phyloP scores from a whole-genome alignment of 2,113 vertebrate species.

The Perccottus glenii region DNA sequence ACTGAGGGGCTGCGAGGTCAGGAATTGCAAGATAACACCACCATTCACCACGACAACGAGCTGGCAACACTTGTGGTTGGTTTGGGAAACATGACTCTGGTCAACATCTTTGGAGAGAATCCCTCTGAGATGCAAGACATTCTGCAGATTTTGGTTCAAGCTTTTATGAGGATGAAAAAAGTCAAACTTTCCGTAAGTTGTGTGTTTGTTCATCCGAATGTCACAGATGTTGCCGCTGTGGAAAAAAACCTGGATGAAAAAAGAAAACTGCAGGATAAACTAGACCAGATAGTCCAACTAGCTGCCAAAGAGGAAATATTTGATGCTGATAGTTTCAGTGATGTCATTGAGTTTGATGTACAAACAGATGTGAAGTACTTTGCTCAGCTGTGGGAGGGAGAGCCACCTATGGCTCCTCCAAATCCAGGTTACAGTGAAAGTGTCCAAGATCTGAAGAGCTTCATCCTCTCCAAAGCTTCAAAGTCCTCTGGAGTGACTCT shows the following conservation, averaged over 20 bases:
- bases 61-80: conserved; percentile 57
- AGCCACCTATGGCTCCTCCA: conserved; percentile 62
- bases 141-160: conserved; percentile 60
- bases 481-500: conserved; percentile 5
- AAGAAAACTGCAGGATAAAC: conserved; percentile 47
- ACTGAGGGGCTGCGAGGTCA: conserved; percentile 54
- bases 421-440: conserved; percentile 57
- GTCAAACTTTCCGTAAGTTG: conserved; percentile 48
- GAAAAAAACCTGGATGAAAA: conserved; percentile 52
- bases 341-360: conserved; percentile 43
- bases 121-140: conserved; percentile 59
- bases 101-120: conserved; percentile 60
- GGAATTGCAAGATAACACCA: conserved; percentile 14
- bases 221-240: conserved; percentile 43
- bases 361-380: conserved; percentile 57
- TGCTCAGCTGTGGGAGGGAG: conserved; percentile 57
- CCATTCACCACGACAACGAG: conserved; percentile 29
- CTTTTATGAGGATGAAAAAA: conserved; percentile 61
- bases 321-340: conserved; percentile 42
- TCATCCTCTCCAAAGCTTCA: conserved; percentile 47
- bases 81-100: conserved; percentile 55
- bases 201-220: conserved; percentile 61
- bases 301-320: conserved; percentile 45
- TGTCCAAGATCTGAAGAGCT: conserved; percentile 44
- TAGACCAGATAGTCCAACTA: conserved; percentile 45